These are phyloP conservation scores for Argyrosomus japonicus DNA, from an alignment of 2,113 vertebrate species.

Conservation along the genomic window DNA sequence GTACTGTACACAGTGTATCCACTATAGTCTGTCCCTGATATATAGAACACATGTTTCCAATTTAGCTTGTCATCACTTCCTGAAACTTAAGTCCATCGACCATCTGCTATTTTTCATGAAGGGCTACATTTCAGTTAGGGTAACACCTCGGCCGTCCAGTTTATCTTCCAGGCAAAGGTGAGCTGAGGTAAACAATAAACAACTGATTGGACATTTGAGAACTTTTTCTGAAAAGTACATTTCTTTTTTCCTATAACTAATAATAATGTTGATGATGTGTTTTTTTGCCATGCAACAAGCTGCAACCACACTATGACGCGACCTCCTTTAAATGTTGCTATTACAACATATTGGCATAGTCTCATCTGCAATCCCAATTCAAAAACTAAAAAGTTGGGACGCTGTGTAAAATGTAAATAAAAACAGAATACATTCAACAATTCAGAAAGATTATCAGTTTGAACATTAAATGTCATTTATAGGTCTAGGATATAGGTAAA, in stretches of 20 bases:
- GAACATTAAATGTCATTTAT: too few species aligned
- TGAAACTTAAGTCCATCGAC: neutral
- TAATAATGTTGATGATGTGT: neutral
- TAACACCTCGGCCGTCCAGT: neutral
- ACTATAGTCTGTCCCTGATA: neutral
- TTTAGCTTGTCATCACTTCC: neutral
- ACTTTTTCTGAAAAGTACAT: neutral
- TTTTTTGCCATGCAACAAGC: too few species aligned
- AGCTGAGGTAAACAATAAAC: neutral
- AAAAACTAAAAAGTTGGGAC: too few species aligned
- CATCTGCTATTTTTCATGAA: constrained; percentile 14
- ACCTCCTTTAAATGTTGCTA: too few species aligned
- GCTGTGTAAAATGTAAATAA: too few species aligned
- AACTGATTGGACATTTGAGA: neutral
- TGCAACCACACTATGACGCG: too few species aligned
- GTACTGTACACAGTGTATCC: neutral
- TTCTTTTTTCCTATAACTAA: neutral
- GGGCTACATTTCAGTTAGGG: constrained; percentile 1
- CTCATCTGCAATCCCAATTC: too few species aligned
- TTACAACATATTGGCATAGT: too few species aligned
- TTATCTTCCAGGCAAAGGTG: neutral
- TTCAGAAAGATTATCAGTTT: too few species aligned
- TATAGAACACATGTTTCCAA: constrained; percentile 2
- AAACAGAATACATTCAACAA: too few species aligned
- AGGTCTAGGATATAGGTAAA: too few species aligned